These are phyloP conservation scores for Matsumyia berberina DNA, from an alignment of 2,888 invertebrate species.

Conservation along the genomic window DNA sequence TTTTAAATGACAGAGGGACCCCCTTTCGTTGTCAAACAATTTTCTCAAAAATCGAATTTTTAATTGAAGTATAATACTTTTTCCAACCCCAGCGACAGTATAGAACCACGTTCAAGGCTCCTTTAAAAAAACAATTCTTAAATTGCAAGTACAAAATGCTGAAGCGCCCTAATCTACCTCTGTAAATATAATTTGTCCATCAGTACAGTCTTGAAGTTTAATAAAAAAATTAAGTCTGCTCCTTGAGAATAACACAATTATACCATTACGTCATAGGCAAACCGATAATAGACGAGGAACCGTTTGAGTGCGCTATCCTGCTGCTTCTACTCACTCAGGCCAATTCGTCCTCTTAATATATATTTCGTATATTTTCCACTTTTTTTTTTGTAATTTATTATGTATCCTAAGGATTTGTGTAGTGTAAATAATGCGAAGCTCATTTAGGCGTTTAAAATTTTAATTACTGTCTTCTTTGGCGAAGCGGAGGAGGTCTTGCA, in stretches of 20 bases:
- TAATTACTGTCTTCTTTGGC: constrained; percentile 46
- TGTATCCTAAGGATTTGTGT: constrained; percentile 35
- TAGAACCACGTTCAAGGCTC: too few relatives aligned
- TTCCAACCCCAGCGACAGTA: too few relatives aligned
- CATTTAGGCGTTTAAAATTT: constrained; percentile 49
- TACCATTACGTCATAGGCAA: neutral
- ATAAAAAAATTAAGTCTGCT: neutral
- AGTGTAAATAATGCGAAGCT: constrained; percentile 44
- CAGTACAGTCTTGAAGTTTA: neutral
- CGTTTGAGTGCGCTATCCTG: constrained; percentile 15
- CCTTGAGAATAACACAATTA: constrained; percentile 5
- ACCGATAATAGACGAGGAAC: neutral
- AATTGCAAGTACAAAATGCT: too few relatives aligned
- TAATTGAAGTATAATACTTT: too few relatives aligned
- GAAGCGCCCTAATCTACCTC: too few relatives aligned
- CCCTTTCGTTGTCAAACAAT: too few relatives aligned
- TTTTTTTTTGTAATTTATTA: constrained; percentile 26
- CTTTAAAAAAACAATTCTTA: too few relatives aligned
- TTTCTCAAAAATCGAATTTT: too few relatives aligned
- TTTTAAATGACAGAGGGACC: too few relatives aligned
- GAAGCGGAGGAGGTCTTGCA: neutral
- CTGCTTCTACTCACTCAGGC: constrained; percentile 1
- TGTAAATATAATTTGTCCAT: neutral
- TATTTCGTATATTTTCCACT: neutral
- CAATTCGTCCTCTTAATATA: constrained; percentile 9